These are phyloP conservation scores for Trichonephila inaurata DNA, from an alignment of 1,140 invertebrate species.

Conservation along the genomic window DNA sequence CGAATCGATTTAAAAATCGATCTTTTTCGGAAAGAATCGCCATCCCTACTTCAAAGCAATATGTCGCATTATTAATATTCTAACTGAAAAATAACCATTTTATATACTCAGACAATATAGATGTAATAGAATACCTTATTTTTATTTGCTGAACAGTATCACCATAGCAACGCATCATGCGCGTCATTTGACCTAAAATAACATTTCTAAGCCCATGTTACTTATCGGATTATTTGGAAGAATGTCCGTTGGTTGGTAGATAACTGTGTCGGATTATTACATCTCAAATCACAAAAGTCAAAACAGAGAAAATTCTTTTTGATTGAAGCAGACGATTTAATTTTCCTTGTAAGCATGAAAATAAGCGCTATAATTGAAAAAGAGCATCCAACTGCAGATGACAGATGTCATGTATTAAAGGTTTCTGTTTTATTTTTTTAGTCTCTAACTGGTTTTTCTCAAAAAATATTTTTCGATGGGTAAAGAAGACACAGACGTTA, in stretches of 20 bases:
- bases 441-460: too few species aligned
- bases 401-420: background rate
- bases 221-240: background rate
- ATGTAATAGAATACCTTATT: too few species aligned
- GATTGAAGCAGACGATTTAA: background rate
- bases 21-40: too few species aligned
- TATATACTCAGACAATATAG: too few species aligned
- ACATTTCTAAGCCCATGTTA: background rate
- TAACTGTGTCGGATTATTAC: background rate
- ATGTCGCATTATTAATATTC: too few species aligned
- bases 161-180: background rate
- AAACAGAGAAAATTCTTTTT: background rate
- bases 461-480: too few species aligned
- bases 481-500: too few species aligned
- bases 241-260: background rate
- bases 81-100: too few species aligned
- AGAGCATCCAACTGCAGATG: background rate
- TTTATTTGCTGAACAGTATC: too few species aligned
- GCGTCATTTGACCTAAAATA: background rate
- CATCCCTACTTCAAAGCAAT: too few species aligned
- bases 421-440: too few species aligned
- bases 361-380: background rate
- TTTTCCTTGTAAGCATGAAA: background rate
- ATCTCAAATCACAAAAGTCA: background rate
- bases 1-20: too few species aligned